A percentile compares a stretch with the other conserved stretches of the same genome.
phyloP scores from a whole-genome alignment of 2,113 vertebrate species.

The Sinocyclocheilus maitianheensis region DNA sequence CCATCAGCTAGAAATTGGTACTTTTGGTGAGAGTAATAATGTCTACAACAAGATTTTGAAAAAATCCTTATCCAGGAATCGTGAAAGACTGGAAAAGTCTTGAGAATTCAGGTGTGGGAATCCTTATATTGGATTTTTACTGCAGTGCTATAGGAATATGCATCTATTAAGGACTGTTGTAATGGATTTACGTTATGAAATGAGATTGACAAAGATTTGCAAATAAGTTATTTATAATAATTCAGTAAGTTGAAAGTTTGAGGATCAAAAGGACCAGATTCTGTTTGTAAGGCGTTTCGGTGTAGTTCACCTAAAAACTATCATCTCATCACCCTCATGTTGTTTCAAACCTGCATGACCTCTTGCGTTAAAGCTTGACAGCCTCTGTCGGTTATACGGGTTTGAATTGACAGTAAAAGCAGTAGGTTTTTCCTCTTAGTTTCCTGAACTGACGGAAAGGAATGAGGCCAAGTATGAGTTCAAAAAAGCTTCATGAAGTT shows the following conservation, averaged over 20 bases:
- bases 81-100: neutral
- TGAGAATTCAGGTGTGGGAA: neutral
- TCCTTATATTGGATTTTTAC: neutral
- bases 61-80: neutral
- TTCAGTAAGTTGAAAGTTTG: too few species aligned
- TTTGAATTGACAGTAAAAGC: neutral
- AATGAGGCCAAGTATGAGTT: neutral
- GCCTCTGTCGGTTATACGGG: neutral
- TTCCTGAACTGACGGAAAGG: neutral
- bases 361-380: neutral
- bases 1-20: neutral
- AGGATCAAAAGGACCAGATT: too few species aligned
- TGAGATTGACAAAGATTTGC: neutral
- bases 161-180: neutral
- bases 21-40: neutral
- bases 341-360: neutral
- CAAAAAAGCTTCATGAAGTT: neutral
- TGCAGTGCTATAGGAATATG: neutral
- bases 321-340: neutral
- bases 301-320: neutral
- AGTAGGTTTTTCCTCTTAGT: neutral
- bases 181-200: neutral
- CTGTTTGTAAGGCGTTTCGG: too few species aligned
- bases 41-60: neutral
- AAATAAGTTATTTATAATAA: too few species aligned